Evolutionary conservation across 2,888 invertebrate genomes (phyloP), one percentile per base, ranked within the genome.

Genomic region (Tholera decimalis): DNA sequence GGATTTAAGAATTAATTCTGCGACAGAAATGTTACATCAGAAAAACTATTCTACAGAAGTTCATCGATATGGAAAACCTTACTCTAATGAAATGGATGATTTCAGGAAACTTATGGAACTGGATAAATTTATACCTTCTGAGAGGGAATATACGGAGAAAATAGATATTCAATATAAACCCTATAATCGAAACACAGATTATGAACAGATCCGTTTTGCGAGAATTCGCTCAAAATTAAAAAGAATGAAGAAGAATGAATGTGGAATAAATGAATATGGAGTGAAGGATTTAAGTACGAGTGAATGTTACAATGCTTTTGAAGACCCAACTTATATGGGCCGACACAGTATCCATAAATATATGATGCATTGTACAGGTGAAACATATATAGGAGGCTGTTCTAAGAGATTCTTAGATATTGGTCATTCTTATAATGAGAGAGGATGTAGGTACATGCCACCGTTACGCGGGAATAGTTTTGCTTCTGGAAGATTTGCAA

Each of bases 391-490:
- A 9, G 75, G 83, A 22, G 86, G 85, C 8, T 88, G 88, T 58
- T 86, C 73, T 37, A 83, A 80, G 47, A 81, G 90, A 39, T 89
- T 68, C 67, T n/a, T 87, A 5, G 90, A 91, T 60, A 30, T 90
- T 9, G 85, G 84, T 13, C 13, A 51, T 0, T 11, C 54, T 13
- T 90, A 89, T 47, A 77, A 73, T 7, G 90, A 91, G 66, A 80
- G 90, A 64, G 90, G 88, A 3, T 91, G 91, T 24, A 82, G 91
- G 55, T 72, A 78, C 0, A 68, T 66, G 47, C 86, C 87, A 0
- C 89, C 89, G 0, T 13, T 28, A 0, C 30, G 1, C 22, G 88
- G 91, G 0, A 50, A 11, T 1, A 87, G 83, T 28, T 85, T 63
- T 63, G 84, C 79, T 8, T 85, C 89, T 0, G 22, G 24, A 0